Base-by-base conservation (phyloP, 2,113 vertebrate species). In the Shinisaurus crocodilurus region DNA sequence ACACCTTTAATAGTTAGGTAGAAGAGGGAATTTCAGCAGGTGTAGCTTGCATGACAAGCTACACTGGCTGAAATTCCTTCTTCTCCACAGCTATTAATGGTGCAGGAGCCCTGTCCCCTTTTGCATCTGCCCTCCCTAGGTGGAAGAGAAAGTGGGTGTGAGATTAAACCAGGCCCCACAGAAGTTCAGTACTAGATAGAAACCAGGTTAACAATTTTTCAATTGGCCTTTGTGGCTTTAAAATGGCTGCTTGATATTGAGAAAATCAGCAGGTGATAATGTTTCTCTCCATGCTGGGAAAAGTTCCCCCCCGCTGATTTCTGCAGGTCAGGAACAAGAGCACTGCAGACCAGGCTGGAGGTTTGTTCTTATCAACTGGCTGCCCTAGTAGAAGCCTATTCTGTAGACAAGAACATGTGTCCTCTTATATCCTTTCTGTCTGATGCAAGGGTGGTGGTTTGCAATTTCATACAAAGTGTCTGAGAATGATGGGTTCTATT, bases 141-240 rank as follows among this genome's bases (percentile, higher is more conserved):
- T 16, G 60, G 40, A 83, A 63, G 6, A 45, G 74, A 77, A 34
- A 74, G 6, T 54, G 32, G 27, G n/a, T 76, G 29, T 76, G 45
- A 76, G 48, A 57, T 25, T 76, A 87, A 75, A 25, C 32, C 2
- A 45, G 70, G 50, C n/a, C 57, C 27, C 10, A 72, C 9, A 37
- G 20, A 32, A 69, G 23, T 37, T 27, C 65, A 29, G 25, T n/a
- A 23, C 6, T 69, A 32, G 77, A 48, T 48, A 25, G 57, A 72
- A 82, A 72, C 16, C 25, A 5, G 37, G 16, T 60, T 45, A 27
- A 43, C 54, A 50, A 7, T n/a, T 63, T 85, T 84, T 54, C 70
- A 85, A 8, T n/a, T 63, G 70, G 82, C 34, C 32, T 84, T 76
- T 45, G n/a, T 60, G 20, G n/a, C 88, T 77, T 89, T 77, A 89